Evolutionary conservation across 2,888 invertebrate species (phyloP).

Genomic region (Ectemnius continuus): DNA sequence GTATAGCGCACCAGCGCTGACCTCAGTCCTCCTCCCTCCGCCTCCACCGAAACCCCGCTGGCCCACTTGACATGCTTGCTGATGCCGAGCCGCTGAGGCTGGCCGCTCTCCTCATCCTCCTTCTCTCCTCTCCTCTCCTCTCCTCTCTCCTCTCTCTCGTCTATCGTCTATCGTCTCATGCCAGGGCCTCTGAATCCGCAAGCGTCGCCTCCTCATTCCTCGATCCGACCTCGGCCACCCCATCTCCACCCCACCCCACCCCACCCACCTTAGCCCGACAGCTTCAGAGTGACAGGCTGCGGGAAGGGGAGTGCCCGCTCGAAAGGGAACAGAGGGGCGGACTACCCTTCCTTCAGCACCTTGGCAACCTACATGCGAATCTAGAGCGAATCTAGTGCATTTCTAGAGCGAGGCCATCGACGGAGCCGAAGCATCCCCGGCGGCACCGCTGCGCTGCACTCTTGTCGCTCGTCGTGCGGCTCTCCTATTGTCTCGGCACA

Average conservation of each 20-base stretch:
- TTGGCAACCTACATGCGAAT: constrained; percentile 31
- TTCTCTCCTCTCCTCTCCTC: constrained; percentile 20
- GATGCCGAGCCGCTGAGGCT: no score
- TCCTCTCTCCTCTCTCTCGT: constrained; percentile 10
- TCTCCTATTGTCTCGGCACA: not conserved
- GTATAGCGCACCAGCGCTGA: constrained; percentile 43
- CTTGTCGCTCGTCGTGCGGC: not conserved
- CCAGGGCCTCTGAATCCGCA: constrained; percentile 32
- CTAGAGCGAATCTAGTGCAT: constrained; percentile 52
- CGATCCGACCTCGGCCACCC: constrained; percentile 1
- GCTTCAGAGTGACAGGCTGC: not conserved
- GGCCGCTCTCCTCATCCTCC: not conserved
- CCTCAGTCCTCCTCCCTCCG: constrained; percentile 38
- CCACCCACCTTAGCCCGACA: constrained; percentile 8
- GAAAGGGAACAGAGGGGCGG: no score
- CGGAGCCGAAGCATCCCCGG: constrained; percentile 36
- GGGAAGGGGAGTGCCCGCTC: no score
- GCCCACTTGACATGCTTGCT: constrained; percentile 1
- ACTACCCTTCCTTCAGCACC: no score
- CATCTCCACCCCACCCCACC: constrained; percentile 17
- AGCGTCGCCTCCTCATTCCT: constrained; percentile 6
- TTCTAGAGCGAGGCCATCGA: constrained; percentile 50
- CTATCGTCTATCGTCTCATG: not conserved
- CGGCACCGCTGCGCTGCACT: not conserved
- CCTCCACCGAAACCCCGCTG: constrained; percentile 19